These are phyloP conservation scores for Copsychus sechellarum DNA, from an alignment of 2,113 vertebrate genomes.

Conservation along the genomic window DNA sequence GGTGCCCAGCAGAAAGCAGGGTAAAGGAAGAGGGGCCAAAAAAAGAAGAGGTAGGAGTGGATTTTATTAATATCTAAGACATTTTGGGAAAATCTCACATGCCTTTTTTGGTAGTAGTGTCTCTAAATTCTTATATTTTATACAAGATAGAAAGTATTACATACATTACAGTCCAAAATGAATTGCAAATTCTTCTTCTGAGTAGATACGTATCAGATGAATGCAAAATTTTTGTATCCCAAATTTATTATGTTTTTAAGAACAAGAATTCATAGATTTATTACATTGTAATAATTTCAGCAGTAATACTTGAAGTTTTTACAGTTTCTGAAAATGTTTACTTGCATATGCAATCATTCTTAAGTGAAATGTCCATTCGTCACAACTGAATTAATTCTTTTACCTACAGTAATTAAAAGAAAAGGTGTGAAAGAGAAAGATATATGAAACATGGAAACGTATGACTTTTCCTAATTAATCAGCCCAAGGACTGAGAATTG, in stretches of 20 bases:
- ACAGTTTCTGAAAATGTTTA: neutral
- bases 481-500: neutral
- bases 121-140: neutral
- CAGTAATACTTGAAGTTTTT: neutral
- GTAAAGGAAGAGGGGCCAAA: neutral
- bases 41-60: neutral
- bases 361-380: neutral
- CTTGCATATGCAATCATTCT: neutral
- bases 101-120: neutral
- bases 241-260: neutral
- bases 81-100: neutral
- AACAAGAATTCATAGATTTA: neutral
- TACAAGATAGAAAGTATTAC: neutral
- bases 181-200: neutral
- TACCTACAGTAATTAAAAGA: neutral
- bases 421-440: neutral
- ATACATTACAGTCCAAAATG: neutral
- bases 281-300: neutral
- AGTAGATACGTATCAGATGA: neutral
- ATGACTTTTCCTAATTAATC: neutral
- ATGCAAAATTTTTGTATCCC: neutral
- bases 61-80: neutral
- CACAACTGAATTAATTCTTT: neutral
- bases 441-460: neutral
- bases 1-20: neutral